phyloP scores from a whole-genome alignment of 2,113 vertebrate species.

The Menura novaehollandiae region DNA sequence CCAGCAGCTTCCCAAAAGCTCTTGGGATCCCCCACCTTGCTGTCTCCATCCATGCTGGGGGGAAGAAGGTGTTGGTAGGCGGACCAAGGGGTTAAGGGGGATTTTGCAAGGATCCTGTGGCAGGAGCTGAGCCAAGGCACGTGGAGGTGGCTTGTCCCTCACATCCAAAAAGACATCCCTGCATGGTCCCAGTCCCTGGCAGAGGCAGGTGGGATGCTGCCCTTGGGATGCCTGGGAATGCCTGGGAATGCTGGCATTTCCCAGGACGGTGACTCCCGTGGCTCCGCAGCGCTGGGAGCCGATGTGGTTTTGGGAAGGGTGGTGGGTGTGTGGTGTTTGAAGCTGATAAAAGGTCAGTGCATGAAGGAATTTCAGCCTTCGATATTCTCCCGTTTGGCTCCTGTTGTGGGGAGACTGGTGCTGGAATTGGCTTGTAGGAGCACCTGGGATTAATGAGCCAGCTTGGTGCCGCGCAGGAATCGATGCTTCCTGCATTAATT shows the following conservation, averaged over 20 bases:
- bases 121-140: fast-evolving
- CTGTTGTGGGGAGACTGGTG: background rate
- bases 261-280: fast-evolving
- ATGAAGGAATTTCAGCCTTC: constrained; percentile 46
- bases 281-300: fast-evolving
- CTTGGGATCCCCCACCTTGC: background rate
- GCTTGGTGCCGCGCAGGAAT: constrained; percentile 70
- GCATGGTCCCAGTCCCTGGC: background rate
- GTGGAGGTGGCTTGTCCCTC: background rate
- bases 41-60: fast-evolving
- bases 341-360: background rate
- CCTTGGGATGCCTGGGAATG: no score
- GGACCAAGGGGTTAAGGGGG: background rate
- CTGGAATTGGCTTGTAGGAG: constrained; percentile 59
- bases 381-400: constrained; percentile 15
- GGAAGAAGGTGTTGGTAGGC: background rate
- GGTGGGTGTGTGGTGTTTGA: fast-evolving
- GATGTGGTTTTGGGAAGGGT: background rate
- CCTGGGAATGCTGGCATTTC: no score
- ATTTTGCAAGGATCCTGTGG: fast-evolving
- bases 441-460: constrained; percentile 79
- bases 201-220: background rate
- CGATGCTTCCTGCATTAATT: constrained; percentile 75
- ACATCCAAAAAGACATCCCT: fast-evolving
- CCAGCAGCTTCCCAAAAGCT: background rate